phyloP scores from a whole-genome alignment of 2,888 invertebrate genomes.

The Nebria brevicollis region DNA sequence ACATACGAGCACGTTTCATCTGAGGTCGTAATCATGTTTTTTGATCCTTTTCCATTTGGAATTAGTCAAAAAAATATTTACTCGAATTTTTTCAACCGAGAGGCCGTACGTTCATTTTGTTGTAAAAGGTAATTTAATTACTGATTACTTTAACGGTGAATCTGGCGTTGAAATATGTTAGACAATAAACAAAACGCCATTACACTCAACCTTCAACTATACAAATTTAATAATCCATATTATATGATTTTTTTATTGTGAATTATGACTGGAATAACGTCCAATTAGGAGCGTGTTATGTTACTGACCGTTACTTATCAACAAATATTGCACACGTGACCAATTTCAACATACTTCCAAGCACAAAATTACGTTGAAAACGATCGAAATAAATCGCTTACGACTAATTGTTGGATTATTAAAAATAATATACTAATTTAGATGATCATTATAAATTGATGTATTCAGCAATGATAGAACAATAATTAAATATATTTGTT shows the following conservation, averaged over 20 bases:
- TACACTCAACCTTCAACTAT: background rate
- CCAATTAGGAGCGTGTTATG: background rate
- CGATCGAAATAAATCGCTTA: background rate
- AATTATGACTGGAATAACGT: background rate
- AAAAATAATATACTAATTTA: background rate
- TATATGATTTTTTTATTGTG: background rate
- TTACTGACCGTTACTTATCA: background rate
- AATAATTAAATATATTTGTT: background rate
- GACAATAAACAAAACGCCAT: background rate
- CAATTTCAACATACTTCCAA: background rate
- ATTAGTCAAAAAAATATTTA: no score
- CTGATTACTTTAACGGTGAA: no score
- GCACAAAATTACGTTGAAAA: background rate
- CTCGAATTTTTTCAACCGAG: no score
- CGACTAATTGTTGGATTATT: background rate
- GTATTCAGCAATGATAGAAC: background rate
- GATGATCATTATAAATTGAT: background rate
- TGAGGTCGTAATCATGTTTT: no score
- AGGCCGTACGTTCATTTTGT: no score
- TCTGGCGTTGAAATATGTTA: no score
- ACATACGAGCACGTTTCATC: no score
- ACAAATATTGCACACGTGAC: background rate
- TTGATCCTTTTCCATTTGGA: no score
- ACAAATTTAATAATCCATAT: background rate
- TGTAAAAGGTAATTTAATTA: no score